Evolutionary conservation across 2,888 invertebrate species (phyloP).

Genomic region (Orthosia cruda): DNA sequence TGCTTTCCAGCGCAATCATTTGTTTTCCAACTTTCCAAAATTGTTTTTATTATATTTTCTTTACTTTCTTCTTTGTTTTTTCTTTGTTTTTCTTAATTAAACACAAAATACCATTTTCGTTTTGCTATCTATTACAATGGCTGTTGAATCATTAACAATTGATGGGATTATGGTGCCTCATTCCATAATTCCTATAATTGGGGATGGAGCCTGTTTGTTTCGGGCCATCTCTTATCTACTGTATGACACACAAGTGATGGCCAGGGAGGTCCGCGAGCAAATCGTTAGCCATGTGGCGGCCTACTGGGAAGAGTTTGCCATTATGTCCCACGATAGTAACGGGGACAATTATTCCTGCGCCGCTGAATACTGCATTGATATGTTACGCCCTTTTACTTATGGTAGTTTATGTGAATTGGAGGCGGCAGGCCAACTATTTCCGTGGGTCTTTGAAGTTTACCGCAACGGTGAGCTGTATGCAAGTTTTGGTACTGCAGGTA

Average conservation of each 20-base stretch:
- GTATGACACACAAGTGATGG: background rate
- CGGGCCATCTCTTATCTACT: background rate
- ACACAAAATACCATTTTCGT: too few relatives aligned
- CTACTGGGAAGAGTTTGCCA: slow-evolving; percentile 3
- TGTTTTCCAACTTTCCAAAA: too few relatives aligned
- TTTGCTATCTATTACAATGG: background rate
- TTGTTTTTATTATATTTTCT: too few relatives aligned
- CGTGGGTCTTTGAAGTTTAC: background rate
- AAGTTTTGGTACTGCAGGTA: too few relatives aligned
- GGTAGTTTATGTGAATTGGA: background rate
- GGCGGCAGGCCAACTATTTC: too few relatives aligned
- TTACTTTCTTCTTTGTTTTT: too few relatives aligned
- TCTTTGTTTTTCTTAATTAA: rapidly evolving
- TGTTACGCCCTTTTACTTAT: slow-evolving; percentile 3
- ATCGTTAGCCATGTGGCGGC: background rate
- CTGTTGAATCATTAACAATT: background rate
- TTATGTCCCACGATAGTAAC: background rate
- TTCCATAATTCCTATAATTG: background rate
- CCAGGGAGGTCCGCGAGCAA: background rate
- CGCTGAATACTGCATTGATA: slow-evolving; percentile 1
- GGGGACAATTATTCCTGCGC: slow-evolving; percentile 1
- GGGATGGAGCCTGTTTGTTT: background rate
- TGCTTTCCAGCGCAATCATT: too few relatives aligned
- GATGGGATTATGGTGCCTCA: background rate
- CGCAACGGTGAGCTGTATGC: background rate